phyloP scores from a whole-genome alignment of 1,140 invertebrate genomes.

The Planococcus citri region DNA sequence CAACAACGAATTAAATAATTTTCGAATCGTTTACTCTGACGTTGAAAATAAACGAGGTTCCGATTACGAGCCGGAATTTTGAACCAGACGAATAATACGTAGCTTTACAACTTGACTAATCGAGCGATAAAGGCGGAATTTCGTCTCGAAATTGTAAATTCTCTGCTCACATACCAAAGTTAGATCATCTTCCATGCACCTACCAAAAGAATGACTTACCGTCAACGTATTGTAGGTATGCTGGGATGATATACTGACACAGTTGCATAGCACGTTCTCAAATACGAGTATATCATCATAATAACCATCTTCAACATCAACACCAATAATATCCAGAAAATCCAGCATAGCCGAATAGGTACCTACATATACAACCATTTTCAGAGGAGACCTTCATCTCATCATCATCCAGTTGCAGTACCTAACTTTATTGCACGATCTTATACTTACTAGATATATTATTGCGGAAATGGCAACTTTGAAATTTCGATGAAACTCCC shows the following conservation, averaged over 20 bases:
- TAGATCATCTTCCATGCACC: too few species aligned
- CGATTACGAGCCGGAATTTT: slow-evolving; percentile 11
- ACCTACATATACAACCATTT: too few species aligned
- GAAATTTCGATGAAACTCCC: not conserved
- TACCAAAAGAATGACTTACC: too few species aligned
- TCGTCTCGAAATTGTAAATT: too few species aligned
- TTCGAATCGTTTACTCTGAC: slow-evolving; percentile 2
- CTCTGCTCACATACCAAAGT: too few species aligned
- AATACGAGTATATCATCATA: too few species aligned
- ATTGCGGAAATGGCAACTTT: slow-evolving; percentile 1
- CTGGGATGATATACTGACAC: too few species aligned
- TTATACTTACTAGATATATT: not conserved
- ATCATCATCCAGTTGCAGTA: not conserved
- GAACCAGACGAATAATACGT: not conserved
- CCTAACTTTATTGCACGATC: not conserved
- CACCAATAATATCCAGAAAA: too few species aligned
- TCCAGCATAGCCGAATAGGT: not conserved
- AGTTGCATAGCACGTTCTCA: too few species aligned
- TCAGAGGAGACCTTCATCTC: too few species aligned
- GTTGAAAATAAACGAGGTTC: not conserved
- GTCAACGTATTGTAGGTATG: too few species aligned
- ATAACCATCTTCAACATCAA: too few species aligned
- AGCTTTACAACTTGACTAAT: not conserved
- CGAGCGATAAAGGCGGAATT: not conserved
- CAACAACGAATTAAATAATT: not conserved